phyloP scores from a whole-genome alignment of 2,888 invertebrate species.

The Encarsia formosa region DNA sequence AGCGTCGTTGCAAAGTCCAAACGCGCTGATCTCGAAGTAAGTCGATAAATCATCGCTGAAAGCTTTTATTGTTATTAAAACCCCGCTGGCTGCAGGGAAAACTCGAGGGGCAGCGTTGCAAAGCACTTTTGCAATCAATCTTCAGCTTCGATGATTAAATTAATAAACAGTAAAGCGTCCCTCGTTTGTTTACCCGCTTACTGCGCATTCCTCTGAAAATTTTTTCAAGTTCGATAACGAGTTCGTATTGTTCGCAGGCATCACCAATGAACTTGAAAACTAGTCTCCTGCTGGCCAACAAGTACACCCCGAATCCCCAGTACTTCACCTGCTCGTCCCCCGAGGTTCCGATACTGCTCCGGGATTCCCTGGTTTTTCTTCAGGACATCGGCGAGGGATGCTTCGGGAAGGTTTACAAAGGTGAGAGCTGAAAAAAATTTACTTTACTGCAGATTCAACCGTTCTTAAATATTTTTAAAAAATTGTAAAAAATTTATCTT shows the following conservation, averaged over 20 bases:
- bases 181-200: background rate
- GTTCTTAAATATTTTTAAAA: too few relatives aligned
- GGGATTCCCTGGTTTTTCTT: conserved; percentile 66
- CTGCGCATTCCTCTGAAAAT: background rate
- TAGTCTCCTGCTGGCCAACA: conserved; percentile 62
- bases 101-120: background rate
- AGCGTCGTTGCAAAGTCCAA: conserved; percentile 38
- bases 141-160: conserved; percentile 7
- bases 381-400: conserved; percentile 83
- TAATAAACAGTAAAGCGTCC: too few relatives aligned
- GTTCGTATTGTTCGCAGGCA: conserved; percentile 44
- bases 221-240: background rate
- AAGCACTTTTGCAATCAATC: conserved; percentile 1
- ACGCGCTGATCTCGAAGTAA: conserved; percentile 39
- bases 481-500: too few relatives aligned
- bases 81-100: background rate
- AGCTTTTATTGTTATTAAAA: background rate
- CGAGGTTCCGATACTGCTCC: conserved; percentile 60
- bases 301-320: conserved; percentile 74
- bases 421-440: conserved; percentile 52
- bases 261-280: conserved; percentile 57
- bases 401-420: conserved; percentile 85
- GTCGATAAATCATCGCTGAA: background rate
- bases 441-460: too few relatives aligned
- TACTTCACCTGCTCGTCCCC: conserved; percentile 58